Base-by-base conservation (phyloP, 2,113 vertebrate species). In the Pipa parva region DNA sequence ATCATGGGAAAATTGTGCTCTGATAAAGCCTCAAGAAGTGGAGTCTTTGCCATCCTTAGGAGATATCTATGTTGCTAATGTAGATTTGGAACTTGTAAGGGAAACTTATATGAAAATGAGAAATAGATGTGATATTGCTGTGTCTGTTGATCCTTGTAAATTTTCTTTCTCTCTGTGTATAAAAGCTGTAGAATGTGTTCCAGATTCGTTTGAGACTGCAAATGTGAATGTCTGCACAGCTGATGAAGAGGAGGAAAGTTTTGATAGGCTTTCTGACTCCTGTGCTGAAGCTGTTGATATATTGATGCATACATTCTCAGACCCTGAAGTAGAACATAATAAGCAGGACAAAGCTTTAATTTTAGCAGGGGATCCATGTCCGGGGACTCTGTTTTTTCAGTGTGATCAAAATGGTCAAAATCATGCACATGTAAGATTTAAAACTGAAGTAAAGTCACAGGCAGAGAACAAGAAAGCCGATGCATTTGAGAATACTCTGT, bases 381-480 rank as follows among this genome's bases (percentile, higher is more conserved):
- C 96, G 0, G 96, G 96, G 72, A 84, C 89, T 76, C 70, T 99
- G 61, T 99, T 99, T 67, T 87, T 95, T 45, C 75, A 85, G 49
- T 76, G 73, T 24, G 79, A 76, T 13, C 50, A 76, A 10, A 69
- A 60, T 0, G 33, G 73, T 60, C 66, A 1, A 0, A 59, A 73
- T 51, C 72, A 59, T 11, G 70, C 73, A 27, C 75, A 54, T 0
- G 50, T 8, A 0, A 42, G 0, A 45, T 77, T 75, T 49, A n/a
- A 45, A 5, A 22, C 59, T 51, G 62, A 45, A 10, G 81, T 71
- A 49, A 76, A 80, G 55, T 26, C 75, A 9, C 61, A 59, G 13
- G 59, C 37, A 12, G 72, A 2, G 22, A 17, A 59, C 56, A 74
- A 4, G 26, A 66, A 46, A 0, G 75, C 75, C 59, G 77, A 42